These are phyloP conservation scores for Monoplex corrugatus DNA, from an alignment of 2,888 invertebrate genomes.

Conservation along the genomic window DNA sequence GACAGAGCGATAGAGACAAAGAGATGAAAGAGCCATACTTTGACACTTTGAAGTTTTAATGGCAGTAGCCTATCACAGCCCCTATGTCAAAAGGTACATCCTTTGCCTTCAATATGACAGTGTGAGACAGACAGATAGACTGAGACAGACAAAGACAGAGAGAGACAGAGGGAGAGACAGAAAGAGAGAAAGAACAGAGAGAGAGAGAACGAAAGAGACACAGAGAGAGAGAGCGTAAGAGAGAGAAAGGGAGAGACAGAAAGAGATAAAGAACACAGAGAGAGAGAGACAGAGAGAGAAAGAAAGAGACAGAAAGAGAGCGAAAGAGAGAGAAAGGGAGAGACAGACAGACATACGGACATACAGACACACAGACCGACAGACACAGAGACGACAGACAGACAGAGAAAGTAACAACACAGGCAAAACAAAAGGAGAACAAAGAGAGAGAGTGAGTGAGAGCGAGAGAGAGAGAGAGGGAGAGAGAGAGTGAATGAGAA, in stretches of 20 bases:
- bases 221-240: no score
- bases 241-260: neutral
- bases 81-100: no score
- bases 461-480: neutral
- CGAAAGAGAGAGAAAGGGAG: neutral
- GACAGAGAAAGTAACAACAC: neutral
- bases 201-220: no score
- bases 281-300: slow-evolving; percentile 22
- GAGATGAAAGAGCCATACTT: neutral
- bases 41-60: no score
- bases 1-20: neutral
- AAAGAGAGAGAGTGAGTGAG: neutral
- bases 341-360: neutral
- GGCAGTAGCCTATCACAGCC: no score
- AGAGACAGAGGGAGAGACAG: neutral
- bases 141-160: neutral
- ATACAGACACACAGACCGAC: no score
- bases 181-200: neutral
- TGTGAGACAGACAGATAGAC: neutral
- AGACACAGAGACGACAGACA: no score
- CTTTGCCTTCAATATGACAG: no score
- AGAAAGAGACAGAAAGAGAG: neutral
- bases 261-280: neutral
- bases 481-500: neutral
- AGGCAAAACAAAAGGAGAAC: neutral